Conservation (phyloP, 2,113 vertebrate species). For the Chroicocephalus ridibundus region DNA sequence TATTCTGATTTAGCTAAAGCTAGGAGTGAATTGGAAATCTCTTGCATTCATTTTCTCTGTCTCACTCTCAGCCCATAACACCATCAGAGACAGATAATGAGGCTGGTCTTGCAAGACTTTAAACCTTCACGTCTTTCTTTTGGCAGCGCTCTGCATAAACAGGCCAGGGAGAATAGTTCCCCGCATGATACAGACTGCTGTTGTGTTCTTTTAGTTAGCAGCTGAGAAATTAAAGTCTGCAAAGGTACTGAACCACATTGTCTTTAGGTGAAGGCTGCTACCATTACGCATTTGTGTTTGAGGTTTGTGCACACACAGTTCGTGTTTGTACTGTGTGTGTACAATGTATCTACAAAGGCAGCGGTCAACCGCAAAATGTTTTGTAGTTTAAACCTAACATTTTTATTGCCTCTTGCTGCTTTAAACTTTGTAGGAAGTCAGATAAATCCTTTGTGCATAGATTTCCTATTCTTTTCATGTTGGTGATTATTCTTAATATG, state of each 20-base stretch:
- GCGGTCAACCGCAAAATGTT: neutral
- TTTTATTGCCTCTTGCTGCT: neutral
- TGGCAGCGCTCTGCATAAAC: neutral
- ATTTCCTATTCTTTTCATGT: neutral
- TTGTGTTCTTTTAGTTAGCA: neutral
- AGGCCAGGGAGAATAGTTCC: neutral
- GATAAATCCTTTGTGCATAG: neutral
- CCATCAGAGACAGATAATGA: neutral
- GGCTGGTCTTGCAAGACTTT: neutral
- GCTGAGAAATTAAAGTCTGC: neutral
- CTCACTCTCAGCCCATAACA: neutral
- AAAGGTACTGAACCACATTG: neutral
- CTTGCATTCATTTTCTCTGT: neutral
- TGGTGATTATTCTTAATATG: neutral
- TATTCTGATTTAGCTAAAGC: neutral
- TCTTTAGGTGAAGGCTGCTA: neutral
- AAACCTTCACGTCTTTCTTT: neutral
- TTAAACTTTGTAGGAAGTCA: neutral
- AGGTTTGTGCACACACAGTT: neutral
- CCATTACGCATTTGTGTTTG: neutral
- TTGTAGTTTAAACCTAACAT: neutral
- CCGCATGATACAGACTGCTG: neutral
- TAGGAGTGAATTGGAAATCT: neutral
- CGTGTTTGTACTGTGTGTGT: neutral
- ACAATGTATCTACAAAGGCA: neutral